Percentiles rank a stretch among this genome's conserved stretches.
phyloP scores from a whole-genome alignment of 2,797 vertebrate genomes.

The Alectoris magna region DNA sequence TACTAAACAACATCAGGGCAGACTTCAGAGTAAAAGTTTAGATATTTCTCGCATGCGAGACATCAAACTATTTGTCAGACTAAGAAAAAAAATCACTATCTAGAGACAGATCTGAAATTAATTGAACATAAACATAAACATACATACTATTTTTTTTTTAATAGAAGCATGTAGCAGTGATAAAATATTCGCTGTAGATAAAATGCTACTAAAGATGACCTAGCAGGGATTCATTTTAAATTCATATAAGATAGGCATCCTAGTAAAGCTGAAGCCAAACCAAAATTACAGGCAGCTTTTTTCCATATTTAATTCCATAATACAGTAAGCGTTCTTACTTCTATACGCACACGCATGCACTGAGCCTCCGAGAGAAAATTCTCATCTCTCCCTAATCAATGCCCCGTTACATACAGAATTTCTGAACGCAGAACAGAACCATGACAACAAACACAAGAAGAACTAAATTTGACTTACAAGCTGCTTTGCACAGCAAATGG shows the following conservation, averaged over 20 bases:
- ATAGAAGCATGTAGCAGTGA: background rate
- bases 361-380: background rate
- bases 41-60: fast-evolving
- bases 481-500: background rate
- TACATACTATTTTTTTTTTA: background rate
- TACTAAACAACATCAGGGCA: background rate
- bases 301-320: background rate
- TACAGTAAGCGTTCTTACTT: background rate
- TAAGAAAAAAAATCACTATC: background rate
- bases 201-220: background rate
- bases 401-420: background rate
- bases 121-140: background rate
- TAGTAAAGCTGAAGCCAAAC: background rate
- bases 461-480: background rate
- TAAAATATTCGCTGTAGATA: background rate
- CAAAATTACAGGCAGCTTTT: background rate
- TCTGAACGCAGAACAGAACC: background rate
- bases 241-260: background rate
- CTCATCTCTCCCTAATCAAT: background rate
- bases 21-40: background rate
- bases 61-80: background rate
- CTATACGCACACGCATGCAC: background rate
- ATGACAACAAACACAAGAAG: background rate
- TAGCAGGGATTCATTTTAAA: background rate
- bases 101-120: background rate